Base-by-base conservation (phyloP, 1,140 invertebrate genomes). In the Macrosteles quadrilineatus region DNA sequence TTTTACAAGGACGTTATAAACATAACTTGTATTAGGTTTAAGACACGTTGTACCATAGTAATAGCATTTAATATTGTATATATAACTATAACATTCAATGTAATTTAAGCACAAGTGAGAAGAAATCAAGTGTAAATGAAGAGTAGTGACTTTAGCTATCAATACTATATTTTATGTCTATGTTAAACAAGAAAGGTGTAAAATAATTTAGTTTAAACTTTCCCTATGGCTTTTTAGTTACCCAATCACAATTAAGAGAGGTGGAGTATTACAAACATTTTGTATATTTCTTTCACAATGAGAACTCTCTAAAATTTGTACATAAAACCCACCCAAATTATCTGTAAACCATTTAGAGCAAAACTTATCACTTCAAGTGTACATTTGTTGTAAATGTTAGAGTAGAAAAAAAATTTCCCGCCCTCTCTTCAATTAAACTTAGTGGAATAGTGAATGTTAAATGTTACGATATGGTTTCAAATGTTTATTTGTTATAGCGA, bases 401-500 rank as follows among this genome's bases (percentile, higher is more conserved):
- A 50, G 3, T 50, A 19, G 21, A 21, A 17, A 21, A 50, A 4
- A 19, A 50, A 59, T 29, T 59, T 59, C 55, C 55, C 27, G 27
- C 55, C 55, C 55, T 59, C 21, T 59, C 6, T 27, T 59, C 55
- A 59, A 59, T 59, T 59, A 59, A 59, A 59, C 21, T 25, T 59
- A 59, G 55, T 27, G 55, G 55, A 59, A 25, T 59, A 59, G 55
- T 59, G 9, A 30, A 59, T 59, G 55, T 59, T 59, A 25, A 59
- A 29, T 59, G 55, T 59, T 59, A 4, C 55, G 12, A 36, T 36
- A 36, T 36, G 14, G 32, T 36, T 36, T 36, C 14, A 4, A 36
- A 36, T 36, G 4, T 36, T 36, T 6, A 6, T 36, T 6, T 36
- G 14, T 36, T 36, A 36, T 36, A 36, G 32, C 14, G 32, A 36